Percentiles rank a stretch among this genome's conserved stretches.
These are phyloP conservation scores for Geopemphigus sp. DNA, from an alignment of 1,140 invertebrate species.

Conservation along the genomic window DNA sequence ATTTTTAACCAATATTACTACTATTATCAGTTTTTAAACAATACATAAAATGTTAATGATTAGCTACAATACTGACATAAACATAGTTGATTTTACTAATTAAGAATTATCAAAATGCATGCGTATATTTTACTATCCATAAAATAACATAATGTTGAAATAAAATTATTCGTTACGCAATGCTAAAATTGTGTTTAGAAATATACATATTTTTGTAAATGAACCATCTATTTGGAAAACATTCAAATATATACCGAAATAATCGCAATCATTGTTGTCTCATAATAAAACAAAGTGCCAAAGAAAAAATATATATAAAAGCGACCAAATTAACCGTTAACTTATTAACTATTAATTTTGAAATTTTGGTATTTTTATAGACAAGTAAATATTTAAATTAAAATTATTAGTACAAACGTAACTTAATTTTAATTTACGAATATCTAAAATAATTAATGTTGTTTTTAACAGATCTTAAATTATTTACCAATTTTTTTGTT, in stretches of 20 bases:
- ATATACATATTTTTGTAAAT: not conserved
- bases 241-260: constrained; percentile 21
- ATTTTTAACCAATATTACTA: not conserved
- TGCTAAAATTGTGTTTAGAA: not conserved
- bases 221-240: constrained; percentile 16
- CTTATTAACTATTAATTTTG: not conserved
- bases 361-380: not conserved
- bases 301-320: not conserved
- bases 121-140: not conserved
- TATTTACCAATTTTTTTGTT: not conserved
- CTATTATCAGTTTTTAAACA: no score
- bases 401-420: not conserved
- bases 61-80: no score
- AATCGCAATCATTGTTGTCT: not conserved
- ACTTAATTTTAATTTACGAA: not conserved
- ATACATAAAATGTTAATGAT: no score
- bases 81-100: no score
- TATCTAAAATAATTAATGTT: not conserved
- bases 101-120: not conserved
- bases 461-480: not conserved
- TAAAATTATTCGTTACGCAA: not conserved
- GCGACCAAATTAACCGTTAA: not conserved
- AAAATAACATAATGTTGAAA: not conserved
- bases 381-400: no score
- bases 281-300: not conserved